phyloP scores from a whole-genome alignment of 2,797 vertebrate genomes.

The Rhabdophis nuchalis region DNA sequence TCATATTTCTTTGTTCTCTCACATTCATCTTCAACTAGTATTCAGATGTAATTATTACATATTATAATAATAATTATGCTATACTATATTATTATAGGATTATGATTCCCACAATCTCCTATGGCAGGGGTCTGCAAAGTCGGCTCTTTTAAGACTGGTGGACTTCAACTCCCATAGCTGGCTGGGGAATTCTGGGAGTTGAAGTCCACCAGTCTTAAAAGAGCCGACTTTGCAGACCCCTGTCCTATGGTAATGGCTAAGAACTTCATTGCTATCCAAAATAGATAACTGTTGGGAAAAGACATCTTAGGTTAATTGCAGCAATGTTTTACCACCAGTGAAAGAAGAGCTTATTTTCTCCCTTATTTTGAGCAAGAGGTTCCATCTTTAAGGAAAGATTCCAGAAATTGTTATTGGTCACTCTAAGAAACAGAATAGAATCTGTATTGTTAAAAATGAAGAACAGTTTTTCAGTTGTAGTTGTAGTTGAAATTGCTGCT shows the following conservation, averaged over 20 bases:
- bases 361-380: not conserved
- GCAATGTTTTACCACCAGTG: not conserved
- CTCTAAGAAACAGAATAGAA: not conserved
- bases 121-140: too few relatives aligned
- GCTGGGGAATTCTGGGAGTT: too few relatives aligned
- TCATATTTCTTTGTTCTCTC: not conserved
- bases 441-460: not conserved
- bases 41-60: not conserved
- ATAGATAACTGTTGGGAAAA: not conserved
- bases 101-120: not conserved
- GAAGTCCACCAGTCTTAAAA: too few relatives aligned
- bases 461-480: not conserved
- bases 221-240: too few relatives aligned
- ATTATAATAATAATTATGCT: not conserved
- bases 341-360: not conserved
- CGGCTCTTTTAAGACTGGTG: too few relatives aligned
- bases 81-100: not conserved
- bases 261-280: not conserved
- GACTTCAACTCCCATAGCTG: too few relatives aligned
- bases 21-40: not conserved
- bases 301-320: not conserved
- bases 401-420: not conserved
- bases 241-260: not conserved
- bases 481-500: not conserved
- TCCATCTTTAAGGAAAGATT: not conserved